Evolutionary conservation across 2,113 vertebrate species (phyloP), one percentile per base, ranked within the genome.

Genomic region (Ciconia stormi): DNA sequence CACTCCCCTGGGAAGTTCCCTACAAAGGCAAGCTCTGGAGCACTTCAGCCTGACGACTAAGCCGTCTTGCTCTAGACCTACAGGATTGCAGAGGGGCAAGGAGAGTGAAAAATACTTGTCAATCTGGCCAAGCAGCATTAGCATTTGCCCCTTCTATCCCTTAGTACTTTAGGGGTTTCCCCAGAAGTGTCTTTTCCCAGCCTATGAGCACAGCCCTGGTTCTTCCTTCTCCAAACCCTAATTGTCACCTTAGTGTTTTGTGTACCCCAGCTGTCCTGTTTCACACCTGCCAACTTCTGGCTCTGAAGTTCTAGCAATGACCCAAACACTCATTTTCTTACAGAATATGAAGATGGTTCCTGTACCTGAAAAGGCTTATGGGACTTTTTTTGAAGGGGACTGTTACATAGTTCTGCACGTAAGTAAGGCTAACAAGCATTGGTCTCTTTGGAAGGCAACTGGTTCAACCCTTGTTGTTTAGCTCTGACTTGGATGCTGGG

Each of bases 341-440:
- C 93, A 99, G 99, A 98, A 99, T 89, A 98, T 99, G 99, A 87
- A 99, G 97, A 98, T 99, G 99, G 98, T 97, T 78, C 98, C 99
- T 11, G 86, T 99, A 66, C 98, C 98, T 65, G 95, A 98, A 34
- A 98, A 98, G 67, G 98, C 97, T 34, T 99, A 98, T 47, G 99
- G 99, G 44, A 99, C 98, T 34, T 99, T 99, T 91, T 99, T 99
- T 86, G 99, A 99, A 96, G 99, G 99, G 14, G 99, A 99, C 96
- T 99, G 98, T 91, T 99, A 99, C 94, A 97, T 99, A 63, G 82
- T 99, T 91, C 94, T 99, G 72, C 85, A 98, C 8, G 99, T 99
- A 95, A 99, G 99, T 99, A 90, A 44, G 16, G 27, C 7, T 6
- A 13, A 3, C 5, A 47, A 30, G 27, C 4, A 1, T 6, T 13